Percentiles rank a stretch among this genome's conserved stretches.
Conservation (phyloP, 2,113 vertebrate genomes). For the Phocoena phocoena region DNA sequence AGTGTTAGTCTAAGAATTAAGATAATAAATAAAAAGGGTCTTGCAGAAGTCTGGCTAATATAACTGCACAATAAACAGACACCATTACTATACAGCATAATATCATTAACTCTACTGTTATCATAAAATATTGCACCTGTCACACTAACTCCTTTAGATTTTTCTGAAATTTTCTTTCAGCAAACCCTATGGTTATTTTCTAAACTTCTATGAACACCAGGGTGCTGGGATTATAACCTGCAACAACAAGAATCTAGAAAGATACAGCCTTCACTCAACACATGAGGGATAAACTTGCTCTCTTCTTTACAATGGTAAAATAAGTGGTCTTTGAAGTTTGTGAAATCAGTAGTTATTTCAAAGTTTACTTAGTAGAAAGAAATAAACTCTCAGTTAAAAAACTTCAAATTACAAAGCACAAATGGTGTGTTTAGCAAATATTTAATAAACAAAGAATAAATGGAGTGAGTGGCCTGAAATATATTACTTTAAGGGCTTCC, state of each 20-base stretch:
- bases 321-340: not conserved
- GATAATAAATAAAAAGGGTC: not conserved
- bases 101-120: conserved; percentile 4
- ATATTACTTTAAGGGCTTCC: not conserved
- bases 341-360: not conserved
- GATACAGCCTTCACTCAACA: not conserved
- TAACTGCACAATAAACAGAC: conserved; percentile 11
- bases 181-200: not conserved
- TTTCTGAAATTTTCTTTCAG: conserved; percentile 3
- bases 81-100: not conserved
- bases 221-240: not conserved
- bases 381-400: not conserved
- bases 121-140: not conserved
- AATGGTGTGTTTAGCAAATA: not conserved
- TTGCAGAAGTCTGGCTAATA: not conserved
- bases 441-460: conserved; percentile 2
- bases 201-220: not conserved
- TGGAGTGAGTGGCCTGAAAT: not conserved
- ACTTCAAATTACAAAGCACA: not conserved
- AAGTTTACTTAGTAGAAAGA: not conserved
- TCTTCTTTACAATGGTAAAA: not conserved
- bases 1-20: not conserved
- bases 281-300: not conserved
- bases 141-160: not conserved
- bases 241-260: not conserved